Evolutionary conservation across 1,140 invertebrate genomes (phyloP), one percentile per base, ranked within the genome.

Genomic region (Temnothorax nylanderi): DNA sequence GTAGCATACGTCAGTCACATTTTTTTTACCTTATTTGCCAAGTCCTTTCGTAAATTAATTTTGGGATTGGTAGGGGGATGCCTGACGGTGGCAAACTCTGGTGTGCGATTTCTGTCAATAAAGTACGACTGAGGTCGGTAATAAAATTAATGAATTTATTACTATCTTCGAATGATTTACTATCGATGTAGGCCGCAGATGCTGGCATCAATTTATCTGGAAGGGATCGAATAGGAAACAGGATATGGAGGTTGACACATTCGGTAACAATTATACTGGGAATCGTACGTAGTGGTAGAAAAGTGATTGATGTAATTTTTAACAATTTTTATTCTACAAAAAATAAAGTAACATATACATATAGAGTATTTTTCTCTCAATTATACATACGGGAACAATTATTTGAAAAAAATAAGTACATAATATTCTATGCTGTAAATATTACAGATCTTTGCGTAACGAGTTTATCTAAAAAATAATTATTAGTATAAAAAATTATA

Each of bases 1-100:
- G 21, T 54, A 62, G 3, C 60, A 85, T 78, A 58, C 18, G 16
- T 77, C 18, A 78, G 8, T 69, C 2, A 21, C 18, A 7, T 54
- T 64, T 71, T 65, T 60, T 60, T 89, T 89, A 90, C 90, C 78
- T 87, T 34, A 1, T 84, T 41, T 86, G 65, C 88, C 82, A 91
- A 58, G 88, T 6, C 10, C 78, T 49, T 60, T 74, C 87, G 1
- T 90, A 82, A 88, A 88, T 90, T 32, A 82, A 72, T 62, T 85
- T 90, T 47, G 91, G 91, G 76, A 94, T 86, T 54, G 89, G 87
- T 67, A 93, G 32, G 16, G 91, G 54, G 34, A 94, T 90, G 3
- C 94, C 93, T 11, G 94, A 94, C 5, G 94, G 94, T 49, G 94
- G 94, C 75, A 94, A 92, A 85, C 88, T 92, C 74, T 94, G 94